These are phyloP conservation scores for Agrypnia vestita DNA, from an alignment of 1,140 invertebrate species.

Conservation along the genomic window DNA sequence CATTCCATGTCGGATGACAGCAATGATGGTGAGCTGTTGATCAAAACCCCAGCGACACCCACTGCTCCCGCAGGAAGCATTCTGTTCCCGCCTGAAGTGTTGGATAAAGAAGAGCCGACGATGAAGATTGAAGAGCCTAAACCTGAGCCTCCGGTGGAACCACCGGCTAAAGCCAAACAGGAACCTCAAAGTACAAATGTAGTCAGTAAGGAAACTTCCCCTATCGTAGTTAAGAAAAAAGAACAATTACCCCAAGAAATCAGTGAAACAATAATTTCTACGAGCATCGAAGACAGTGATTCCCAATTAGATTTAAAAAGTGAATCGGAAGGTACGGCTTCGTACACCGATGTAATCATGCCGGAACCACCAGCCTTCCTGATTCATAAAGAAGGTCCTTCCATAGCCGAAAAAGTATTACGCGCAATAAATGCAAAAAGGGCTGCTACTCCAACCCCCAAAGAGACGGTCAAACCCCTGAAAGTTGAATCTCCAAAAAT, in stretches of 20 bases:
- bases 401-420: conserved; percentile 76
- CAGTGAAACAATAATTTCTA: conserved; percentile 7
- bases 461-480: conserved; percentile 64
- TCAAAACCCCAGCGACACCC: conserved; percentile 60
- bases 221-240: conserved; percentile 41
- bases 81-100: conserved; percentile 49
- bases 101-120: conserved; percentile 53
- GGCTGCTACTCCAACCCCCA: conserved; percentile 68
- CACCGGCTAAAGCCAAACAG: conserved; percentile 8
- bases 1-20: conserved; percentile 68
- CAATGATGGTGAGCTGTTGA: conserved; percentile 64
- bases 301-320: conserved; percentile 69
- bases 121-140: conserved; percentile 17
- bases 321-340: conserved; percentile 72
- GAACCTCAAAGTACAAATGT: conserved; percentile 34
- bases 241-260: conserved; percentile 31
- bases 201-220: conserved; percentile 16
- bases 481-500: conserved; percentile 56
- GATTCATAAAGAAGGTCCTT: conserved; percentile 71
- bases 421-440: conserved; percentile 73
- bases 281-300: conserved; percentile 41
- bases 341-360: conserved; percentile 66
- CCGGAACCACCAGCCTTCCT: conserved; percentile 71
- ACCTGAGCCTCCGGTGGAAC: neutral
- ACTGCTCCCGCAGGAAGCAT: conserved; percentile 48